Conservation (phyloP, 2,888 invertebrate genomes). For the Plebejus argus region DNA sequence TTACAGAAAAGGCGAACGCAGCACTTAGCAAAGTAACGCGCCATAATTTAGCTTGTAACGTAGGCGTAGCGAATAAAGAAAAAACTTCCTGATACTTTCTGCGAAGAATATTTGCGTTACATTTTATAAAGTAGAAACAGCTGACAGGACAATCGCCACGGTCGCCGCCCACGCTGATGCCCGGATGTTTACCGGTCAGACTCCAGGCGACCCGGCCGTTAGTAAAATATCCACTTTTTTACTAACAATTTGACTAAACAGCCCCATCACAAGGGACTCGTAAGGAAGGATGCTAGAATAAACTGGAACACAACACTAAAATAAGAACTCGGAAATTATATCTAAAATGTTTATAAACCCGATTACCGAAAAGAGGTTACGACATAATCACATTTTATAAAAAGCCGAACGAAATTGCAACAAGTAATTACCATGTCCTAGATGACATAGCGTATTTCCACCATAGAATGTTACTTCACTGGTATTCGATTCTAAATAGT, state of each 20-base stretch:
- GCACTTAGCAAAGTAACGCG: neutral
- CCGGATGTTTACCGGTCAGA: neutral
- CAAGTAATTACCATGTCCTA: neutral
- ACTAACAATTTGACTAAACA: neutral
- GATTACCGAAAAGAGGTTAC: neutral
- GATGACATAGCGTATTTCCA: neutral
- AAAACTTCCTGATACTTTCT: neutral
- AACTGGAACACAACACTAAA: neutral
- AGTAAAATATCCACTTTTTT: neutral
- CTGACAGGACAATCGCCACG: neutral
- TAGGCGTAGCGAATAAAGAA: neutral
- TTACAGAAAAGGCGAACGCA: neutral
- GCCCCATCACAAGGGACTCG: neutral
- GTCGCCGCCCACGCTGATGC: neutral
- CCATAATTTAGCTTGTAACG: neutral
- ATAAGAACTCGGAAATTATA: neutral
- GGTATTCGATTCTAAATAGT: neutral
- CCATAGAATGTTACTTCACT: neutral
- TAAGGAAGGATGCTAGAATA: neutral
- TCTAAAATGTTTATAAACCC: neutral
- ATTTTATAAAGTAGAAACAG: neutral
- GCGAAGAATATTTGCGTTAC: neutral
- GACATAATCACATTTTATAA: neutral
- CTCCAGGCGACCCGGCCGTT: neutral
- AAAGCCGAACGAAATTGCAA: neutral